A percentile compares a stretch with the other conserved stretches of the same genome.
Evolutionary conservation across 1,140 invertebrate genomes (phyloP).

Genomic region (Dendrolimus punctatus): DNA sequence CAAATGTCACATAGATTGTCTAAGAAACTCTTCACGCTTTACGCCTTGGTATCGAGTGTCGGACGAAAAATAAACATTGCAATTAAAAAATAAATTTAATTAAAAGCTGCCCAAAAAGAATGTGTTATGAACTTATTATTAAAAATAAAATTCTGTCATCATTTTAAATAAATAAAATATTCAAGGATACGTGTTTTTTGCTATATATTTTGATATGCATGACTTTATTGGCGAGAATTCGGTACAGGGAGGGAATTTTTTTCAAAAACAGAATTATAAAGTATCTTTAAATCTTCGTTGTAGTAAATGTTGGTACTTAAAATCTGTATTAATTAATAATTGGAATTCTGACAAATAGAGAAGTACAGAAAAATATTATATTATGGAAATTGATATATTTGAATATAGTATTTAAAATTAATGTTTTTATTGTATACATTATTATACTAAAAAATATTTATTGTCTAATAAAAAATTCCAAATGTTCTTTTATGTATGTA

Average conservation of each 20-base stretch:
- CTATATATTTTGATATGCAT: slow-evolving; percentile 64
- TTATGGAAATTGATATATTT: slow-evolving; percentile 33
- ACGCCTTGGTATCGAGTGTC: no score
- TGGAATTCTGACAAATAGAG: slow-evolving; percentile 24
- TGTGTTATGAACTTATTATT: no score
- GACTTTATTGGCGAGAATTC: slow-evolving; percentile 43
- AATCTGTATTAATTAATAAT: slow-evolving; percentile 33
- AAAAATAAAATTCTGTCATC: neutral
- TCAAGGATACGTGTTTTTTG: slow-evolving; percentile 19
- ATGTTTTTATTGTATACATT: slow-evolving; percentile 23
- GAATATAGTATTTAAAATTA: slow-evolving; percentile 34
- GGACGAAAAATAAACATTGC: no score
- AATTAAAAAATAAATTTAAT: no score
- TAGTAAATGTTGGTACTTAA: slow-evolving; percentile 55
- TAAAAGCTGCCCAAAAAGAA: no score
- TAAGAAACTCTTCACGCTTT: no score
- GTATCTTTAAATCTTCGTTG: slow-evolving; percentile 23
- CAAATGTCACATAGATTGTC: no score
- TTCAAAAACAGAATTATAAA: slow-evolving; percentile 24
- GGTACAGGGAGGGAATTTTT: slow-evolving; percentile 18
- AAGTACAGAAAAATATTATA: slow-evolving; percentile 32
- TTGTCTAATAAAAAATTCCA: no score
- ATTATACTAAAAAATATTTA: neutral
- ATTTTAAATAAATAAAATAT: slow-evolving; percentile 23
- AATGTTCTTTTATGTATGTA: no score